phyloP scores from a whole-genome alignment of 2,797 vertebrate genomes.

The Etheostoma nigrum region DNA sequence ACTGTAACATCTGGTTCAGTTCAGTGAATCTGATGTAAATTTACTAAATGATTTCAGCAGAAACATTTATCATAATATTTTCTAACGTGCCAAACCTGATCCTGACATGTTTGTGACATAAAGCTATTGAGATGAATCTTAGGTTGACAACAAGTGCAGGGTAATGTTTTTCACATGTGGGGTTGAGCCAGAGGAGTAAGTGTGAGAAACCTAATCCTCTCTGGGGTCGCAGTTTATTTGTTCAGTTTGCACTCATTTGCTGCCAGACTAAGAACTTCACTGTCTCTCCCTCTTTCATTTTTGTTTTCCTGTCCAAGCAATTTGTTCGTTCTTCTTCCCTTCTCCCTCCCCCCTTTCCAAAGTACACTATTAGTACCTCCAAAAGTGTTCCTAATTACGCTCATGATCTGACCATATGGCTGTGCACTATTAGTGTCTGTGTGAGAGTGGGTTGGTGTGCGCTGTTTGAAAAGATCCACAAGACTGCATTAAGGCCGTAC shows the following conservation, averaged over 20 bases:
- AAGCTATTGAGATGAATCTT: constrained; percentile 31
- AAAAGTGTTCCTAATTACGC: constrained; percentile 74
- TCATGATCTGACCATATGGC: constrained; percentile 76
- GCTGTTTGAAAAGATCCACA: constrained; percentile 52
- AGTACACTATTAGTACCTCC: constrained; percentile 42
- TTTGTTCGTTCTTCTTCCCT: constrained; percentile 32
- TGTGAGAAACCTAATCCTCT: constrained; percentile 57
- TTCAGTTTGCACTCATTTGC: constrained; percentile 57
- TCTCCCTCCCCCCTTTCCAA: neutral
- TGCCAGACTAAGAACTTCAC: constrained; percentile 32
- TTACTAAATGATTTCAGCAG: constrained; percentile 23
- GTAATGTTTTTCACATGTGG: constrained; percentile 53
- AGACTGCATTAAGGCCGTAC: constrained; percentile 50
- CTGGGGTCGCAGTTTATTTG: constrained; percentile 49
- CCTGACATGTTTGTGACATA: constrained; percentile 26
- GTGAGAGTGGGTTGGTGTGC: constrained; percentile 37
- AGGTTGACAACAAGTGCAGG: constrained; percentile 52
- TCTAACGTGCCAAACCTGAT: neutral
- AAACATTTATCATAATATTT: constrained; percentile 7
- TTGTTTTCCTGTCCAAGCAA: constrained; percentile 28
- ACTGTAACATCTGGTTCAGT: constrained; percentile 64
- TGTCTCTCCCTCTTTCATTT: constrained; percentile 32
- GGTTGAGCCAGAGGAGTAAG: constrained; percentile 37
- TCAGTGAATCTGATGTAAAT: constrained; percentile 21
- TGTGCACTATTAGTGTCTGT: constrained; percentile 46